Evolutionary conservation across 2,888 invertebrate genomes (phyloP).

Genomic region (Pelosia muscerda): DNA sequence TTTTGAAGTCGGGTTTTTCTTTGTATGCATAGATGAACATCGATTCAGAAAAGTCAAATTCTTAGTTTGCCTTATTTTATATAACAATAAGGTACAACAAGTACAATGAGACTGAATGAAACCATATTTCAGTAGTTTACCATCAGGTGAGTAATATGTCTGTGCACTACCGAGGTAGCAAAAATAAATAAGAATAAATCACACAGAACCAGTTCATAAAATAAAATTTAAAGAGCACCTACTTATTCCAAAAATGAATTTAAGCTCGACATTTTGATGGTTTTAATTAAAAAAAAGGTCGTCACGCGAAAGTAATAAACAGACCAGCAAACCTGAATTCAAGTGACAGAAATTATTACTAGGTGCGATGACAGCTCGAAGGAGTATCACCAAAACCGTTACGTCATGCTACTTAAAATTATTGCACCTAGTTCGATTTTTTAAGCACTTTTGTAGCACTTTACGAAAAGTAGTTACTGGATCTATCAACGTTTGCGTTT

Average conservation of each 20-base stretch:
- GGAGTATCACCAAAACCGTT: constrained; percentile 32
- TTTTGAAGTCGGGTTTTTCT: too few relatives aligned
- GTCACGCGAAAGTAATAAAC: constrained; percentile 42
- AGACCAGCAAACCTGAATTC: constrained; percentile 31
- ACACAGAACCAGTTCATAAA: constrained; percentile 13
- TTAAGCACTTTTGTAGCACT: too few relatives aligned
- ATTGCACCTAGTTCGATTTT: neutral
- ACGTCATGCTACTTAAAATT: constrained; percentile 22
- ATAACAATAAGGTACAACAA: too few relatives aligned
- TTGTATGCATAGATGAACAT: too few relatives aligned
- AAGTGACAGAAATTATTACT: constrained; percentile 27
- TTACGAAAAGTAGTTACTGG: too few relatives aligned
- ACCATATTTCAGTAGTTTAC: too few relatives aligned
- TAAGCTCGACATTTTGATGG: neutral
- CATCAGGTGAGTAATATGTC: too few relatives aligned
- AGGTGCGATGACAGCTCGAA: constrained; percentile 41
- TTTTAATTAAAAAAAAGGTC: constrained; percentile 42
- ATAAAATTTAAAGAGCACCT: constrained; percentile 41
- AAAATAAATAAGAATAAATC: neutral
- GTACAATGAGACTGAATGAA: too few relatives aligned
- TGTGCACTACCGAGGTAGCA: too few relatives aligned
- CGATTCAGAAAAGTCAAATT: too few relatives aligned
- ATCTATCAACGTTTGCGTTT: too few relatives aligned
- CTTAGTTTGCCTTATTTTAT: too few relatives aligned
- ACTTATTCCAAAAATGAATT: constrained; percentile 56